Evolutionary conservation across 2,113 vertebrate genomes (phyloP).

Genomic region (Myotis brandtii): DNA sequence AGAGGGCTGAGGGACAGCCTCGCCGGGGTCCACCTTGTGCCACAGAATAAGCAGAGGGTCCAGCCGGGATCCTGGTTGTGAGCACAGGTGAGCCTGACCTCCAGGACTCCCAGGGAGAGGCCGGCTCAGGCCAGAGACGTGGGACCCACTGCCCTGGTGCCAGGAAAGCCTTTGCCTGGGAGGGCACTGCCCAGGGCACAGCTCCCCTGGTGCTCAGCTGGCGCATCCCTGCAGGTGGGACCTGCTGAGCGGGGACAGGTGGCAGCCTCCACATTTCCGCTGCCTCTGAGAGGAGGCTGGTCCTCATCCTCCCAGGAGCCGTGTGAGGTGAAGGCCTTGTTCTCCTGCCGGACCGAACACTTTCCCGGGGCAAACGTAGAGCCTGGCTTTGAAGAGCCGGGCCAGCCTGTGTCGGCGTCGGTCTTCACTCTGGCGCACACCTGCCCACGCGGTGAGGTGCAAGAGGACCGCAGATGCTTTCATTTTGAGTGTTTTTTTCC

Average conservation of each 20-base stretch:
- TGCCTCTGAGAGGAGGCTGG: too few species aligned
- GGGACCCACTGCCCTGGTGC: accelerated
- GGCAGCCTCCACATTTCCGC: not conserved
- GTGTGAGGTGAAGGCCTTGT: not conserved
- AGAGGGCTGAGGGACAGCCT: not conserved
- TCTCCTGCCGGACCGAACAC: not conserved
- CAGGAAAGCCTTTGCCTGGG: not conserved
- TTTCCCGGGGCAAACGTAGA: not conserved
- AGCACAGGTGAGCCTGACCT: not conserved
- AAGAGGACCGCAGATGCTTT: not conserved
- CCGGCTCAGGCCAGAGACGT: not conserved
- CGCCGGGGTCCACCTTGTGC: accelerated
- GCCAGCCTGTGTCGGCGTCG: not conserved
- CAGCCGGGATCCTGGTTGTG: accelerated
- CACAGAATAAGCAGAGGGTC: not conserved
- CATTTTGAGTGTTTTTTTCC: too few species aligned
- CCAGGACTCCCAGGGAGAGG: not conserved
- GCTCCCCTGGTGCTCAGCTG: not conserved
- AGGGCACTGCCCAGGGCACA: not conserved
- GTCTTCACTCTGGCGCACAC: not conserved
- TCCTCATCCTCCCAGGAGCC: not conserved
- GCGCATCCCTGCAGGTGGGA: too few species aligned
- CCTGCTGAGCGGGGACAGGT: not conserved
- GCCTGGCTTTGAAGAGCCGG: not conserved
- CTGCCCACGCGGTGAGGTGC: not conserved